These are phyloP conservation scores for Drosophila pallidifrons DNA, from an alignment of 1,140 invertebrate species.

Conservation along the genomic window DNA sequence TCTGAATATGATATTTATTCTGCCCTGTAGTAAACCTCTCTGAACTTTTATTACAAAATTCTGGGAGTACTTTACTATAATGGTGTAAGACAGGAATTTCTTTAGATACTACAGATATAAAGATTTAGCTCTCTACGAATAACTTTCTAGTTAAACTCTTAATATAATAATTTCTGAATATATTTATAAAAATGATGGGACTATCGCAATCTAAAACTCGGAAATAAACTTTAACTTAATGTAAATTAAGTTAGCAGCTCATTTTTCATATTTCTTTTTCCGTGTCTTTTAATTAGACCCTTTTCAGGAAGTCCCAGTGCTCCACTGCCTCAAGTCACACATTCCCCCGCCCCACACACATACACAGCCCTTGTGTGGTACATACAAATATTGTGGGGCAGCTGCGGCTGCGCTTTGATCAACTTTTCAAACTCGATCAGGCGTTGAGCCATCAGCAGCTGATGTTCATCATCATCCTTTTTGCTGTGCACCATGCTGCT, in stretches of 20 bases:
- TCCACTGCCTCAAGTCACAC: background rate
- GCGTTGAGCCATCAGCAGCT: constrained; percentile 87
- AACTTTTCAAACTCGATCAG: constrained; percentile 88
- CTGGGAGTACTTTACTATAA: no score
- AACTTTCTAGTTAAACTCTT: no score
- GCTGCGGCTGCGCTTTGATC: constrained; percentile 90
- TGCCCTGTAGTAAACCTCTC: no score
- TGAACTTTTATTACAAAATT: no score
- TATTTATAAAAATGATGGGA: no score
- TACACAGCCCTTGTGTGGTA: constrained; percentile 12
- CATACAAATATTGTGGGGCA: constrained; percentile 90
- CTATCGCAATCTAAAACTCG: background rate
- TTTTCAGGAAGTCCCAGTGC: background rate
- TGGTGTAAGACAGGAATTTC: no score
- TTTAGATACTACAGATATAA: no score
- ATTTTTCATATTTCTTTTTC: constrained; percentile 1
- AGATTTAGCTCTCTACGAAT: no score
- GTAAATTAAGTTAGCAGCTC: background rate
- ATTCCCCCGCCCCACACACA: background rate
- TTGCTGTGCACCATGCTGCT: constrained; percentile 55
- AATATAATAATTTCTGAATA: no score
- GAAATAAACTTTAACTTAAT: background rate
- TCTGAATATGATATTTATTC: no score
- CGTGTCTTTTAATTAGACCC: constrained; percentile 7
- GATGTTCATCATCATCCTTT: constrained; percentile 59